These are phyloP conservation scores for Thalassarche chlororhynchos DNA, from an alignment of 2,113 vertebrate species.

Conservation along the genomic window DNA sequence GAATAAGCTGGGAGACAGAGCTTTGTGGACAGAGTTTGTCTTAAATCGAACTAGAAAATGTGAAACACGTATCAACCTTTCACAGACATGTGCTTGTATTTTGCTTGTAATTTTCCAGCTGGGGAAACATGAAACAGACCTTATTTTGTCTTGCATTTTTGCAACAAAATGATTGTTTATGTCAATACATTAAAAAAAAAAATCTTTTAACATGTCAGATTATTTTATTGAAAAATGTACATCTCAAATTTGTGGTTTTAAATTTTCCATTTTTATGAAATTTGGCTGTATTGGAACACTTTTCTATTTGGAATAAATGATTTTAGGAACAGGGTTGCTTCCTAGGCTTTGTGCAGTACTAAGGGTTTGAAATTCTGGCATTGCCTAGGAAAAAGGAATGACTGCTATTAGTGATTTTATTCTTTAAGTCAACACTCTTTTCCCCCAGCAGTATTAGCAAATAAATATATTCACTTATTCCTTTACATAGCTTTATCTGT, in stretches of 20 bases:
- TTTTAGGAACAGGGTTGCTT: not conserved
- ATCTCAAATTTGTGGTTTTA: not conserved
- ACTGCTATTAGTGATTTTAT: not conserved
- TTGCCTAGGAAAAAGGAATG: not conserved
- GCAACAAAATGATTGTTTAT: not conserved
- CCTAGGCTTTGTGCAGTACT: not conserved
- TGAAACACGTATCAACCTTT: accelerated
- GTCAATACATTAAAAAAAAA: too few relatives aligned
- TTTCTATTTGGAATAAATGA: not conserved
- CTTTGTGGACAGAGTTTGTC: not conserved
- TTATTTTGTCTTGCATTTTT: not conserved
- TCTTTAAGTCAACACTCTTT: not conserved
- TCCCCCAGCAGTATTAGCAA: not conserved
- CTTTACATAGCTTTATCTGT: not conserved
- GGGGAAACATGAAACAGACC: not conserved
- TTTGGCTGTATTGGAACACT: not conserved
- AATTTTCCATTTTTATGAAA: not conserved
- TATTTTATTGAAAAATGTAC: not conserved
- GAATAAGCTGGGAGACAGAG: not conserved
- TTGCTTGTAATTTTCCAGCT: not conserved
- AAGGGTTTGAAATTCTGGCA: not conserved
- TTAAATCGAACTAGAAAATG: not conserved
- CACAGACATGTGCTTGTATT: accelerated
- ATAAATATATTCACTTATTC: not conserved
- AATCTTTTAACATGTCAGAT: not conserved